phyloP scores from a whole-genome alignment of 2,888 invertebrate genomes.

The Stegophylla sp. region DNA sequence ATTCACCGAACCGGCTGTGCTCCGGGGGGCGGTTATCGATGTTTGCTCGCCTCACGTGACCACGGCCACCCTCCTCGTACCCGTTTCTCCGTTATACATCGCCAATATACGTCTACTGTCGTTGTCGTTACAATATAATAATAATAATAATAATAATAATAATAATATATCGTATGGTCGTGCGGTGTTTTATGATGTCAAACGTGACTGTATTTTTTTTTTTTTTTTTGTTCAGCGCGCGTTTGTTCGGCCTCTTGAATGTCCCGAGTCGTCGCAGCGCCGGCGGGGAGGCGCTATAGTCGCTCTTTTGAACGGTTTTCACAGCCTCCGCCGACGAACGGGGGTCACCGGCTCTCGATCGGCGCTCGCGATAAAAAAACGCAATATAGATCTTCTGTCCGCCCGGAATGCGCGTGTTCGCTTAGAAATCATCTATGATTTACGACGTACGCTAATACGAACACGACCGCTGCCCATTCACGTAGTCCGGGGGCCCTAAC shows the following conservation, averaged over 20 bases:
- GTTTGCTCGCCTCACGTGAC: conserved; percentile 51
- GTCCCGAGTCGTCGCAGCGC: background rate
- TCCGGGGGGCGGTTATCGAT: conserved; percentile 29
- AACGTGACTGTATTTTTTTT: conserved; percentile 50
- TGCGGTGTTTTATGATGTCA: conserved; percentile 25
- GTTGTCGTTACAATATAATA: background rate
- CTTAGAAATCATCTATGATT: too few species aligned
- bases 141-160: too few species aligned
- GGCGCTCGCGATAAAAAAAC: background rate
- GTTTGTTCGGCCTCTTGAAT: background rate
- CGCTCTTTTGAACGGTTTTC: background rate
- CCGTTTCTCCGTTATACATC: background rate
- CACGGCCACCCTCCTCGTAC: background rate
- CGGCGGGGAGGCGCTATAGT: background rate
- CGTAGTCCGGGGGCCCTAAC: too few species aligned
- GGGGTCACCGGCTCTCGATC: background rate
- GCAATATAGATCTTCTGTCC: too few species aligned
- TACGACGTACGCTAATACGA: too few species aligned
- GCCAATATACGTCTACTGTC: background rate
- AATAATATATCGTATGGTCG: too few species aligned
- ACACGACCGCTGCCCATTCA: too few species aligned
- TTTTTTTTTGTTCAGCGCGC: conserved; percentile 6
- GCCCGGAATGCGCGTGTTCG: too few species aligned
- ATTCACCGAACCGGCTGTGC: conserved; percentile 44
- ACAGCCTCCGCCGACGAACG: background rate